Conservation (phyloP, 1,140 invertebrate species). For the Pemphigus obesinymphae region DNA sequence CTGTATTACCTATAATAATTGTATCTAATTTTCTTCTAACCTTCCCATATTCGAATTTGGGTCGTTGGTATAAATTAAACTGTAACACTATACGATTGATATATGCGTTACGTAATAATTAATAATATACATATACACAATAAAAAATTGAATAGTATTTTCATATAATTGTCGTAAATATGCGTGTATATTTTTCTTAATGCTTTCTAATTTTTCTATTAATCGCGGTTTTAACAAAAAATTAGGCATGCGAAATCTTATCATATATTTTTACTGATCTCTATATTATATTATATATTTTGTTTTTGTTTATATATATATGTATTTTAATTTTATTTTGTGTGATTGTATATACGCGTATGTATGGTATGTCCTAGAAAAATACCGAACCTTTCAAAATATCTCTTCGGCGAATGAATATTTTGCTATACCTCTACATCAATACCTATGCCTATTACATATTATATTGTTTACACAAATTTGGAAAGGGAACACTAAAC, state of each 20-base stretch:
- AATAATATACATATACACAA: background rate
- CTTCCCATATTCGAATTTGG: background rate
- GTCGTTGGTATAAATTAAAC: background rate
- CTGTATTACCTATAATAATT: background rate
- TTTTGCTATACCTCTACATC: too few species aligned
- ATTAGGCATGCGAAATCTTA: conserved; percentile 41
- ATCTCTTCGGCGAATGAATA: background rate
- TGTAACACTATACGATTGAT: too few species aligned
- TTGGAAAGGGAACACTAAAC: background rate
- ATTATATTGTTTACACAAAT: background rate
- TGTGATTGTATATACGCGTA: conserved; percentile 38
- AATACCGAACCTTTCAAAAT: background rate
- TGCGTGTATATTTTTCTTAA: conserved; percentile 12
- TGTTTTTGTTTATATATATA: conserved; percentile 20
- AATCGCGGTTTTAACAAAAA: conserved; percentile 17
- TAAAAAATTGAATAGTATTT: background rate
- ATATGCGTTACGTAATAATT: too few species aligned
- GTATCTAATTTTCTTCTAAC: background rate
- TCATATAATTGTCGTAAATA: background rate
- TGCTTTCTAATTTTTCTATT: conserved; percentile 23
- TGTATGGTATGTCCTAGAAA: conserved; percentile 21
- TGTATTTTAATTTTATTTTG: conserved; percentile 42
- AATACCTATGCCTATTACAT: too few species aligned
- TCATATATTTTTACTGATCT: conserved; percentile 38
- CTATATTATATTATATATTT: conserved; percentile 36